phyloP scores from a whole-genome alignment of 2,888 invertebrate species.

The Cetonia aurata region DNA sequence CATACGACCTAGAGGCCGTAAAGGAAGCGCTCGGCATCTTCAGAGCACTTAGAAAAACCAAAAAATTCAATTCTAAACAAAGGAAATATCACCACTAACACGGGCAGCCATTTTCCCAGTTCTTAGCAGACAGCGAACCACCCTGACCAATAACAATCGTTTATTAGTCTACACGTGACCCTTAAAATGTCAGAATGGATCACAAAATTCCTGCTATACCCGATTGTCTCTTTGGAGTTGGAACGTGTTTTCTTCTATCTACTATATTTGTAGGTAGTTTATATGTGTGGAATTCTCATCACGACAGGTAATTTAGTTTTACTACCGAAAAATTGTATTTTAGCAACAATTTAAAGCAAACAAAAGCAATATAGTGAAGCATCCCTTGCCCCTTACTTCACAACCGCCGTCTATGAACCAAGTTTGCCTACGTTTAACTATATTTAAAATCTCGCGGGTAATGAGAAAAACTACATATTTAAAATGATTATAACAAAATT shows the following conservation, averaged over 20 bases:
- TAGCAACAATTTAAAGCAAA: conserved; percentile 49
- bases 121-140: conserved; percentile 66
- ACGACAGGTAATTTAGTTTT: conserved; percentile 74
- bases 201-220: conserved; percentile 59
- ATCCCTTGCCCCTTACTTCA: conserved; percentile 28
- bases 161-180: conserved; percentile 60
- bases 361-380: conserved; percentile 50
- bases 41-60: conserved; percentile 61
- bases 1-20: conserved; percentile 92
- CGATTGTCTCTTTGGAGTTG: conserved; percentile 73
- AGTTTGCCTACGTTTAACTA: conserved; percentile 13
- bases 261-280: conserved; percentile 87
- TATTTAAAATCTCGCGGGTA: conserved; percentile 19
- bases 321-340: conserved; percentile 45
- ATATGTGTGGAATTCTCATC: conserved; percentile 86
- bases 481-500: no score
- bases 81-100: conserved; percentile 84
- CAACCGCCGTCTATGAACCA: conserved; percentile 19
- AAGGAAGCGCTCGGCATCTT: conserved; percentile 97
- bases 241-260: conserved; percentile 83
- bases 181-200: conserved; percentile 61
- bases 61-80: conserved; percentile 78
- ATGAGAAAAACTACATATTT: conserved; percentile 26
- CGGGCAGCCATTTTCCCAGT: conserved; percentile 87
- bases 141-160: conserved; percentile 57